Conservation (phyloP, 1,140 invertebrate genomes). For the Euura lappo region DNA sequence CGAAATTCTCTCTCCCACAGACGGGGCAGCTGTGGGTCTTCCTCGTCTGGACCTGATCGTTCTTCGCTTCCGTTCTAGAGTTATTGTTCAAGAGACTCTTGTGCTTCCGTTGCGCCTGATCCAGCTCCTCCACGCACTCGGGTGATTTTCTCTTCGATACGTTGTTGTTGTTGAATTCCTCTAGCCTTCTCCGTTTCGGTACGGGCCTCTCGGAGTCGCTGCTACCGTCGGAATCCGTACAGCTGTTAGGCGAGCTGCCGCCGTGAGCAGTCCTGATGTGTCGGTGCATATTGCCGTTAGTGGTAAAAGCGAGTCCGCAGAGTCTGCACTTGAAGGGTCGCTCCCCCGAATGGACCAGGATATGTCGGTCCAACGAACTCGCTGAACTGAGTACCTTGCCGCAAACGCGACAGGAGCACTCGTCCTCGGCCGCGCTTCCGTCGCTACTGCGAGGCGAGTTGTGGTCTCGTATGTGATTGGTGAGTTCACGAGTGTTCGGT, state of each 20-base stretch:
- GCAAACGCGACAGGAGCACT: constrained; percentile 56
- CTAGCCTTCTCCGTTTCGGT: constrained; percentile 49
- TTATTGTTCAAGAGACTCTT: constrained; percentile 40
- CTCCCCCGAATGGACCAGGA: constrained; percentile 77
- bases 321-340: constrained; percentile 79
- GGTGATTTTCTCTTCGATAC: constrained; percentile 48
- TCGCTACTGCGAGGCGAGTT: constrained; percentile 54
- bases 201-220: constrained; percentile 59
- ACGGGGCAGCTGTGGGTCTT: constrained; percentile 58
- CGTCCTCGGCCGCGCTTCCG: constrained; percentile 45
- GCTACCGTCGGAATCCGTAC: constrained; percentile 49
- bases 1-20: constrained; percentile 69
- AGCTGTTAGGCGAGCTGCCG: constrained; percentile 40
- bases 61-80: constrained; percentile 26
- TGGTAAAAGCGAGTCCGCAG: constrained; percentile 84
- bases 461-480: constrained; percentile 66
- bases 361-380: constrained; percentile 78
- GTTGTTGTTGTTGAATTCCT: constrained; percentile 57
- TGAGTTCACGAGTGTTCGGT: constrained; percentile 62
- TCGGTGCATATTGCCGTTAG: constrained; percentile 88
- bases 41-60: constrained; percentile 13
- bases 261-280: constrained; percentile 75
- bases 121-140: constrained; percentile 32
- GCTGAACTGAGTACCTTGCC: constrained; percentile 73
- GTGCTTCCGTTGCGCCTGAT: constrained; percentile 35